Conservation (phyloP, 2,888 invertebrate species). For the Drosophila neutralis region DNA sequence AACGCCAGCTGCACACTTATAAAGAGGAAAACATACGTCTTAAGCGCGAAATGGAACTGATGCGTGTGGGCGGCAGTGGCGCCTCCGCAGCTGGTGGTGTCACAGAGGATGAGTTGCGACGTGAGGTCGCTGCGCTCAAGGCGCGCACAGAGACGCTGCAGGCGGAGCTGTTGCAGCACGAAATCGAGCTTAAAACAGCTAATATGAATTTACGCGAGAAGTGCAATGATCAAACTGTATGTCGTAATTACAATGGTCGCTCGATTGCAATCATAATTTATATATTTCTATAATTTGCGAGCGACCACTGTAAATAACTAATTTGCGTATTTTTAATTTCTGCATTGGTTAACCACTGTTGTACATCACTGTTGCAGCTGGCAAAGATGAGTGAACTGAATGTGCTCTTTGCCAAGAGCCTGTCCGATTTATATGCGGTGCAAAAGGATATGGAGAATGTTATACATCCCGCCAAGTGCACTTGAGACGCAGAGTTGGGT, state of each 20-base stretch:
- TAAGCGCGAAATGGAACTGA: conserved; percentile 89
- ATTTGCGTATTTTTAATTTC: no score
- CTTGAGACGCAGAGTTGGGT: conserved; percentile 84
- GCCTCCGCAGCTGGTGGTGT: conserved; percentile 86
- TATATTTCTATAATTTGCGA: background rate
- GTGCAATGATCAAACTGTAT: conserved; percentile 91
- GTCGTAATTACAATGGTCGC: conserved; percentile 7
- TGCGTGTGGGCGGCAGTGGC: conserved; percentile 87
- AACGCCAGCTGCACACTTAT: conserved; percentile 96
- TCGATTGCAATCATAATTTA: background rate
- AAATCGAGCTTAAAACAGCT: conserved; percentile 90
- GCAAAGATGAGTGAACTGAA: conserved; percentile 83
- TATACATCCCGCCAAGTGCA: conserved; percentile 84
- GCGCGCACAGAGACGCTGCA: conserved; percentile 93
- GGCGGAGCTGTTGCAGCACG: conserved; percentile 92
- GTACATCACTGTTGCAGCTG: conserved; percentile 69
- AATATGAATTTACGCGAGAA: conserved; percentile 84
- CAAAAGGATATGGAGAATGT: conserved; percentile 85
- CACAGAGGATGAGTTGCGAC: conserved; percentile 91
- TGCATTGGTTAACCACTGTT: background rate
- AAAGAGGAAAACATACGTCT: conserved; percentile 95
- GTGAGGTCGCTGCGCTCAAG: conserved; percentile 90
- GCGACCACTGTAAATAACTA: background rate
- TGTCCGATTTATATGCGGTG: conserved; percentile 83
- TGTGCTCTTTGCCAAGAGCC: conserved; percentile 82